Conservation (phyloP, 2,888 invertebrate genomes). For the Campoplex nolae region DNA sequence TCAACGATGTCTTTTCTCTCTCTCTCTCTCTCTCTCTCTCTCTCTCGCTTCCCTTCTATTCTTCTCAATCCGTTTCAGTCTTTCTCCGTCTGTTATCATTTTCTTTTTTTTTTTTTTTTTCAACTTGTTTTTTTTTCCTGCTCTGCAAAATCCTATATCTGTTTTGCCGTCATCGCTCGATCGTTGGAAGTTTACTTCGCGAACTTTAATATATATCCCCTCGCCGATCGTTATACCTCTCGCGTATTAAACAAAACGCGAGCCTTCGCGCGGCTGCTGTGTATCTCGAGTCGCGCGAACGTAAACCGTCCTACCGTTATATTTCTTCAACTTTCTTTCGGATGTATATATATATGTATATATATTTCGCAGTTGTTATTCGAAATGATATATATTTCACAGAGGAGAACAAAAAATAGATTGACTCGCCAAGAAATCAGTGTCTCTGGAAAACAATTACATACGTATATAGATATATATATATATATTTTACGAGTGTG, state of each 20-base stretch:
- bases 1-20: conserved; percentile 70
- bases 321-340: conserved; percentile 61
- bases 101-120: conserved; percentile 38
- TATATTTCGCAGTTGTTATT: conserved; percentile 33
- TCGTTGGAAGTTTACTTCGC: conserved; percentile 41
- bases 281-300: neutral
- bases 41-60: conserved; percentile 27
- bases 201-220: conserved; percentile 35
- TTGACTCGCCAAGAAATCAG: neutral
- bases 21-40: conserved; percentile 24
- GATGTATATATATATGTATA: neutral
- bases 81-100: conserved; percentile 27
- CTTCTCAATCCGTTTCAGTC: conserved; percentile 36
- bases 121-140: neutral
- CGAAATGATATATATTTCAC: conserved; percentile 4
- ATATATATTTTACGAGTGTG: neutral
- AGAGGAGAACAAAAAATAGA: neutral
- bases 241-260: neutral
- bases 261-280: neutral
- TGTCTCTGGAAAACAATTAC: neutral
- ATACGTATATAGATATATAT: neutral
- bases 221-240: neutral
- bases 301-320: conserved; percentile 29
- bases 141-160: conserved; percentile 20
- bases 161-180: conserved; percentile 40